Base-by-base conservation (phyloP, 2,113 vertebrate genomes). In the Ascaphus truei region DNA sequence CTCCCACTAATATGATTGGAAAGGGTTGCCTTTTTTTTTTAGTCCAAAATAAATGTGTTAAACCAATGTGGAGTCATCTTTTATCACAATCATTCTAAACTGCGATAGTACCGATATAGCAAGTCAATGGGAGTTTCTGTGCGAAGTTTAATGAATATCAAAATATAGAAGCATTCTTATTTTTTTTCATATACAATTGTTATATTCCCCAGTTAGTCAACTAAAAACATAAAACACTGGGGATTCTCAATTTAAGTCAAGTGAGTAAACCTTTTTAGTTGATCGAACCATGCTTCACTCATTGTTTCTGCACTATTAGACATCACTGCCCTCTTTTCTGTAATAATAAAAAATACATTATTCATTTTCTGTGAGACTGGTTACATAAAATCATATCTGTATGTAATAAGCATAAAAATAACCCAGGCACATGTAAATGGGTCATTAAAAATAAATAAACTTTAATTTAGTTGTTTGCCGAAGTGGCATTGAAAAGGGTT, bases 261-360 rank as follows among this genome's bases (percentile, higher is more conserved):
- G 59, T 36, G 18, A 59, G 36, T 48, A 52, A 71, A 53, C 50
- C 47, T 41, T 52, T 45, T 60, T 39, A 68, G 65, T 23, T 48
- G 65, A 68, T 68, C 53, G 47, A 18, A 47, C 41, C 53, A 68
- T 58, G 65, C 53, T 58, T 68, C 53, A 68, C 65, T 68, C 58
- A 50, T 58, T 68, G 65, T 48, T 68, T 68, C 39, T 68, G 65
- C 53, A 68, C 65, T 68, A 68, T 68, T 68, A 68, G 65, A 68
- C 65, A n/a, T 58, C 36, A 68, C 65, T 68, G 65, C 53, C 65
- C 65, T 68, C 65, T 68, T 68, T 68, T 48, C 53, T 58, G 65
- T 68, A 68, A 68, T 68, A 53, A 68, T 58, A 41, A 58, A n/a
- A 68, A 58, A 48, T 68, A 68, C 58, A 68, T 58, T 58, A 68